Conservation (phyloP, 2,797 vertebrate genomes). For the Valencia hispanica region DNA sequence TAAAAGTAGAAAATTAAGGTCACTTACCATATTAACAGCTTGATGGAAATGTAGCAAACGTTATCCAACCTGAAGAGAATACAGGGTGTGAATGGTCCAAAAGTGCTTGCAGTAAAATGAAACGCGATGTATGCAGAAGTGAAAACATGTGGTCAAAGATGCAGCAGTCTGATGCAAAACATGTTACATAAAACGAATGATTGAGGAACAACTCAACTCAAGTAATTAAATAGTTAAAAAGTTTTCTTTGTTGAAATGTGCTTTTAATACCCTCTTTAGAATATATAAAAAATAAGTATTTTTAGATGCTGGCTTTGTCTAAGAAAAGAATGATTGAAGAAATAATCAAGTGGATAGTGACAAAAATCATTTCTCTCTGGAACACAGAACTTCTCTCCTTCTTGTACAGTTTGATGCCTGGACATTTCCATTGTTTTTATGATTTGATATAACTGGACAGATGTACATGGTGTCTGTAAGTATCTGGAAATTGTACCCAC, state of each 20-base stretch:
- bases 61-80: constrained; percentile 8
- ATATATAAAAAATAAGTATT: neutral
- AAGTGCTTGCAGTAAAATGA: neutral
- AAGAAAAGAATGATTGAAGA: neutral
- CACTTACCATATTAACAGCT: constrained; percentile 51
- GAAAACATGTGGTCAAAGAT: constrained; percentile 37
- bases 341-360: too few relatives aligned
- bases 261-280: neutral
- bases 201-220: neutral
- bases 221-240: neutral
- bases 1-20: neutral
- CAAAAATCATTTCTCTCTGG: too few relatives aligned
- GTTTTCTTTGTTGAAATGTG: neutral
- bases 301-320: neutral
- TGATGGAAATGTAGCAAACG: neutral
- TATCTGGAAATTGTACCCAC: too few relatives aligned
- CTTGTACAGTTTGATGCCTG: too few relatives aligned
- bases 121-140: constrained; percentile 54
- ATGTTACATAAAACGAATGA: constrained; percentile 12
- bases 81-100: neutral
- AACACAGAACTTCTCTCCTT: too few relatives aligned
- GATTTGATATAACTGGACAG: too few relatives aligned
- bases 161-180: constrained; percentile 16
- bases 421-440: too few relatives aligned
- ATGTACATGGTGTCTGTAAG: too few relatives aligned